Base-by-base conservation (phyloP, 2,888 invertebrate species). In the Aethes cnicana region DNA sequence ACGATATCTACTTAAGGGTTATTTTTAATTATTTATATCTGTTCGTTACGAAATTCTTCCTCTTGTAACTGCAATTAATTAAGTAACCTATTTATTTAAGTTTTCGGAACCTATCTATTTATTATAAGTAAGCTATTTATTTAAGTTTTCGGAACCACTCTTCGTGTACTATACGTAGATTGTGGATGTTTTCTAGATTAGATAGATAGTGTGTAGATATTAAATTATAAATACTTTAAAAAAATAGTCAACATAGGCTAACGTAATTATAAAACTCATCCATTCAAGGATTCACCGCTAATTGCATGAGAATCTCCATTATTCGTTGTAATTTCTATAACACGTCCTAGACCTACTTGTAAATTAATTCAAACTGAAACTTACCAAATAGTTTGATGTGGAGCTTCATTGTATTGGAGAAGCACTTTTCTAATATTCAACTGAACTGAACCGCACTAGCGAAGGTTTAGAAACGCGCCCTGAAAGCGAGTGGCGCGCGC, bases 301-400 rank as follows among this genome's bases (percentile, higher is more conserved):
- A 52, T 48, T 54, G 43, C 23, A 36, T 36, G 46, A 33, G 26
- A 50, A 32, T 47, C 11, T 12, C 7, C 12, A 42, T 48, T 16
- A 35, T 33, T 43, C 17, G 8, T 20, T 26, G 47, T 25, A 36
- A 37, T 44, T 25, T 21, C 32, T 25, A 9, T 25, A 30, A 50
- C 36, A 37, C 11, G 32, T 50, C 43, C 50, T 37, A 43, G 50
- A 50, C 50, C 36, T 36, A 37, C 17, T 37, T 43, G 3, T 14
- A 16, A 25, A n/a, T n/a, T 50, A 32, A 52, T 48, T n/a, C n/a
- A n/a, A 17, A 36, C 30, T 25, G 39, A 50, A 9, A 68, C 85
- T 84, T 65, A 88, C 87, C 86, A 55, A 86, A 85, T 49, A 76
- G 9, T 74, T 84, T 83, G 25, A 87, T 68, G 54, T 81, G 75